phyloP scores from a whole-genome alignment of 2,888 invertebrate species.

The Orchesella flavescens region DNA sequence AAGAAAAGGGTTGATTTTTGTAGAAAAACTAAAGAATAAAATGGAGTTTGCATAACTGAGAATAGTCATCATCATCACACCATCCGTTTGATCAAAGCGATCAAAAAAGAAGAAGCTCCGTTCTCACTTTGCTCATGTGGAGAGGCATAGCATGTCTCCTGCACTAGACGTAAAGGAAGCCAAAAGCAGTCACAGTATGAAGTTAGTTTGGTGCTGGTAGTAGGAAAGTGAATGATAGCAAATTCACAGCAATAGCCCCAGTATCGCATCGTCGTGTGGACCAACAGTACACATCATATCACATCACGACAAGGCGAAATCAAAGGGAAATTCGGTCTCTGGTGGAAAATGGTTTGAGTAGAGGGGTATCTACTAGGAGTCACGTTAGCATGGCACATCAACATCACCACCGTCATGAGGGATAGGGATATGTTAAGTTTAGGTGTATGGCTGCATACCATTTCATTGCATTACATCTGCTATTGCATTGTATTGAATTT shows the following conservation, averaged over 20 bases:
- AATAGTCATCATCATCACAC: neutral
- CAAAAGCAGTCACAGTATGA: neutral
- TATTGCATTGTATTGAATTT: too few relatives aligned
- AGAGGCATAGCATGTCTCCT: too few relatives aligned
- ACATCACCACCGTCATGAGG: conserved; percentile 19
- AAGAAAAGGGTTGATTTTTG: too few relatives aligned
- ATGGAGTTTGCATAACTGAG: neutral
- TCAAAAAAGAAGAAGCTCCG: neutral
- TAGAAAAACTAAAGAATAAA: neutral
- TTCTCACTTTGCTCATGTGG: neutral
- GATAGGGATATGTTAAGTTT: conserved; percentile 12
- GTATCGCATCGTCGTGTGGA: neutral
- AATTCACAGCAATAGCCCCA: neutral
- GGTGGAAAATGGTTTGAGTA: conserved; percentile 19
- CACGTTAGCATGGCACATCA: conserved; percentile 14
- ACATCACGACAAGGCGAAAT: conserved; percentile 6
- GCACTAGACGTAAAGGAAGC: too few relatives aligned
- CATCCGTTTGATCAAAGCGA: conserved; percentile 7
- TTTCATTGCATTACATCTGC: too few relatives aligned
- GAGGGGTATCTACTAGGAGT: neutral
- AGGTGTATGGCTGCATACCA: neutral
- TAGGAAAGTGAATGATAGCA: neutral
- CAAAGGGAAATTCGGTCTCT: conserved; percentile 44
- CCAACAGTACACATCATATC: neutral
- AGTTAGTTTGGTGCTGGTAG: neutral